These are phyloP conservation scores for Brachionus rotundiformis DNA, from an alignment of 1,140 invertebrate species.

Conservation along the genomic window DNA sequence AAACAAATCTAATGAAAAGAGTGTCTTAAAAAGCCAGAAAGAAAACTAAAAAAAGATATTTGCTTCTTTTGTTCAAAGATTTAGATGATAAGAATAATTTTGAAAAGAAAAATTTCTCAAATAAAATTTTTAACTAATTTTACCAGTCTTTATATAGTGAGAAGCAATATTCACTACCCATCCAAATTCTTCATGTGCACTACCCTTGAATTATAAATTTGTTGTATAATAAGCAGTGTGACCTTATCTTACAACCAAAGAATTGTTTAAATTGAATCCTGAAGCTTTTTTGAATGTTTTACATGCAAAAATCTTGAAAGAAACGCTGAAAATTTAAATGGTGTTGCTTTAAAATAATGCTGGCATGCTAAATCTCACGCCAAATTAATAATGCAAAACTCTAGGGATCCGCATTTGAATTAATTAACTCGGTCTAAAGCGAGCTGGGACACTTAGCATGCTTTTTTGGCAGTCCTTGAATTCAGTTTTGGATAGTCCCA, in stretches of 20 bases:
- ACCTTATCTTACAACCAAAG: background rate
- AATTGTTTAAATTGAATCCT: constrained; percentile 20
- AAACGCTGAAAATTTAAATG: background rate
- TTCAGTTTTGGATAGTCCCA: background rate
- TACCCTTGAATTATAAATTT: background rate
- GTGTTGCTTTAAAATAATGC: background rate
- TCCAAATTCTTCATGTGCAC: background rate
- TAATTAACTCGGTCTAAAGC: background rate
- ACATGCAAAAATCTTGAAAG: background rate
- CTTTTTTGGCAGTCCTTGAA: background rate
- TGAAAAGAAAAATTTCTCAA: background rate
- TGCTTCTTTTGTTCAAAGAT: constrained; percentile 12
- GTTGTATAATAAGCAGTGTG: constrained; percentile 5
- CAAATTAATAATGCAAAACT: constrained; percentile 15
- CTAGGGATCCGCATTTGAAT: constrained; percentile 5
- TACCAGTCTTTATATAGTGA: background rate
- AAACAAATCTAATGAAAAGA: background rate
- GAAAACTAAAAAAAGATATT: background rate
- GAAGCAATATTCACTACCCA: background rate
- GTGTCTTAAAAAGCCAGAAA: background rate
- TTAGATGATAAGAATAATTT: background rate
- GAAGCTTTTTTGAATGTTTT: constrained; percentile 1
- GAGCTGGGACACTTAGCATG: constrained; percentile 7
- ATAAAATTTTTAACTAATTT: background rate
- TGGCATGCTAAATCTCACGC: constrained; percentile 9